phyloP scores from a whole-genome alignment of 2,113 vertebrate species.

The Leucoraja erinaceus region DNA sequence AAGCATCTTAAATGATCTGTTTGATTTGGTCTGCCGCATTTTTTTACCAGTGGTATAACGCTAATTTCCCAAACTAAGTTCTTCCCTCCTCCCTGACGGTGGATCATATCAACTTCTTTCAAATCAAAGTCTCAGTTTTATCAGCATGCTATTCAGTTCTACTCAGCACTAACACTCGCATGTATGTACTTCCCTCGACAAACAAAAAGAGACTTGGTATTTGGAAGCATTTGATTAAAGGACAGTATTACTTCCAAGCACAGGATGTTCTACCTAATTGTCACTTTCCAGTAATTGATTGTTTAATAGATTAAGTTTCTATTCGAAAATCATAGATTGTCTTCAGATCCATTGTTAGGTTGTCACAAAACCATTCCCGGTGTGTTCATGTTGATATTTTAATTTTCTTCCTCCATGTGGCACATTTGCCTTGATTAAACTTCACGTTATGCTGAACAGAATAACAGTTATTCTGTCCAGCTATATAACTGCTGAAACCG shows the following conservation, averaged over 20 bases:
- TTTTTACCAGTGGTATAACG: background rate
- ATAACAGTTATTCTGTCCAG: background rate
- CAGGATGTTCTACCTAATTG: background rate
- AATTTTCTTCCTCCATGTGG: no score
- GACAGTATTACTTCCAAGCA: background rate
- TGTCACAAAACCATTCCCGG: background rate
- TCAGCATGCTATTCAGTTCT: background rate
- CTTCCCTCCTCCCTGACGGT: no score
- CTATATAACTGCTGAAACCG: background rate
- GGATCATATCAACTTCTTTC: background rate
- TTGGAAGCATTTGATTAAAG: background rate
- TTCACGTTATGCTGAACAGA: background rate
- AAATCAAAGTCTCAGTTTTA: background rate
- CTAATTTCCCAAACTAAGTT: background rate
- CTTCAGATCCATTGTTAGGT: background rate
- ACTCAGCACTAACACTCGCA: background rate
- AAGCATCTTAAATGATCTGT: background rate
- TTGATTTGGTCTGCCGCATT: background rate
- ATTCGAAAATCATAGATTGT: background rate
- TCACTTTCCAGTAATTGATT: background rate
- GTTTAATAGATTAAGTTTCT: background rate
- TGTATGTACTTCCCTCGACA: no score
- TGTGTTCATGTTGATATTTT: background rate
- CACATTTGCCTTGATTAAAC: background rate
- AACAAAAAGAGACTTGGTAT: background rate